Evolutionary conservation across 1,140 invertebrate species (phyloP), one percentile per base, ranked within the genome.

Genomic region (Arion vulgaris): DNA sequence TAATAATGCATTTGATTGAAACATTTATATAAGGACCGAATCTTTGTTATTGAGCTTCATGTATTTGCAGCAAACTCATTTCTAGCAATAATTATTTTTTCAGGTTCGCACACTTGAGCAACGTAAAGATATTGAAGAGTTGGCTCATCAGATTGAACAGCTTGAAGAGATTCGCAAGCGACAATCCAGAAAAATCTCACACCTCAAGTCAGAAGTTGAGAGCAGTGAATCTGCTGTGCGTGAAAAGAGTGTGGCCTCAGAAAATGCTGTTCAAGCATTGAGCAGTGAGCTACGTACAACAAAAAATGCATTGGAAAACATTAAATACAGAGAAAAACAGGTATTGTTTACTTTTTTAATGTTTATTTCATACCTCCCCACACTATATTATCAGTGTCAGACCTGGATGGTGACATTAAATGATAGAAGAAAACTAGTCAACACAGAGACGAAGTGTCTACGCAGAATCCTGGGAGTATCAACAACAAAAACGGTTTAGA

Each of bases 241-340:
- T 51, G 90, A 92, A 80, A 91, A 89, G 71, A 78, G 83, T 28
- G 82, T 88, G 13, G 87, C 89, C 11, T 85, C 91, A 13, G 89
- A 92, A 51, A 90, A 90, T 76, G 90, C 92, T 32, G 89, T 93
- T 34, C 91, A 92, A n/a, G 89, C 91, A 13, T 85, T 93, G 28
- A 89, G 88, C 75, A 90, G 91, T 86, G 92, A 93, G 85, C 87
- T 93, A n/a, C 82, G 88, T 39, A 90, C 90, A 51, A 91, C 91
- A 9, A 93, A 92, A 85, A 88, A 86, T 57, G 87, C 90, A 28
- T 80, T 93, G n/a, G 86, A 90, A 19, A 87, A 89, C 38, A 84
- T 88, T 28, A 89, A 90, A 80, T 87, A 89, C 72, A 89, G 91
- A 84, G 92, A 93, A 82, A 90, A 90, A 86, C 89, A 91, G 89